Evolutionary conservation across 2,113 vertebrate species (phyloP).

Genomic region (Pelecanus crispus): DNA sequence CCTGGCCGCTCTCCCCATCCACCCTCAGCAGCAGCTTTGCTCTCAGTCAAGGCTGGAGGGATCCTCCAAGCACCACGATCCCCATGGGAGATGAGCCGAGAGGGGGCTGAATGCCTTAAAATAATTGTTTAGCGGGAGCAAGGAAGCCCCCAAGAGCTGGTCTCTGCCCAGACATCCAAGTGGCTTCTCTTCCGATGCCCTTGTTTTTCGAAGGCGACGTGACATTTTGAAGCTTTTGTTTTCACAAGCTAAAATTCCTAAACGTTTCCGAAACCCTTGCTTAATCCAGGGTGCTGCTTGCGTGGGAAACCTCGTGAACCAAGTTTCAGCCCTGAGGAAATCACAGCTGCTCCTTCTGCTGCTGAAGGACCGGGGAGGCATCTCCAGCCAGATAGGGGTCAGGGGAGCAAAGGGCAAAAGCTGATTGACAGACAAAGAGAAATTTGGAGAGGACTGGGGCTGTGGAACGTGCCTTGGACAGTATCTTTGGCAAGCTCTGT

Average conservation of each 20-base stretch:
- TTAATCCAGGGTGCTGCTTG: not conserved
- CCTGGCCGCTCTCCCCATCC: rapidly evolving
- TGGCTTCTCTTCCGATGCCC: rapidly evolving
- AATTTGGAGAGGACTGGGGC: not conserved
- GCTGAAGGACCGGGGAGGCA: not conserved
- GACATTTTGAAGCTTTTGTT: not conserved
- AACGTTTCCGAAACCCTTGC: rapidly evolving
- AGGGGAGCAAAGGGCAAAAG: conserved; percentile 22
- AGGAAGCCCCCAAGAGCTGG: not conserved
- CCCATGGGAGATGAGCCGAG: rapidly evolving
- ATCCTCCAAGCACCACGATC: rapidly evolving
- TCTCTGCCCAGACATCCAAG: not conserved
- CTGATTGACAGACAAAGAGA: not conserved
- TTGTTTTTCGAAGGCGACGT: not conserved
- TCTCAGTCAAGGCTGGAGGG: not conserved
- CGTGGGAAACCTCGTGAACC: not conserved
- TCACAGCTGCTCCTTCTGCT: not conserved
- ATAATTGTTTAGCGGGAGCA: not conserved
- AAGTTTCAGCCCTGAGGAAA: not conserved
- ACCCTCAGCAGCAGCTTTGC: not conserved
- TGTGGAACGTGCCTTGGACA: not conserved
- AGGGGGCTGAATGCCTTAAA: not conserved
- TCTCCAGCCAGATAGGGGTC: not conserved
- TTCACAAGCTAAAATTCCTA: not conserved
- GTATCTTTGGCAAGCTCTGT: not conserved